Evolutionary conservation across 2,888 invertebrate genomes (phyloP).

Genomic region (Crematogaster levior): DNA sequence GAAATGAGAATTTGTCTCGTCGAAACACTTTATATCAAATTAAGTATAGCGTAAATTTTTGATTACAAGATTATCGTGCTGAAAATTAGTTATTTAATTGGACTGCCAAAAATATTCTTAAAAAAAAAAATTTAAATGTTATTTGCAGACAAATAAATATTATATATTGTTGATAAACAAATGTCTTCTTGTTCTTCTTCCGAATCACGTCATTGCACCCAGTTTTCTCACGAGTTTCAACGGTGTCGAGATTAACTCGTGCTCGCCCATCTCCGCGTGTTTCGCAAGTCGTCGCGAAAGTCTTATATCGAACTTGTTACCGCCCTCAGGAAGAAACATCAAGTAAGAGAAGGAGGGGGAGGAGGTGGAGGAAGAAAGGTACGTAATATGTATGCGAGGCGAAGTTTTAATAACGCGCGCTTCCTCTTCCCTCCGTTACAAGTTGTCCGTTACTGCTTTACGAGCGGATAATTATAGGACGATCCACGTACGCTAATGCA

Average conservation of each 20-base stretch:
- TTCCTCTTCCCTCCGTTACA: constrained; percentile 66
- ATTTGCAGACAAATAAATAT: background rate
- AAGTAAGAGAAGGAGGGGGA: constrained; percentile 16
- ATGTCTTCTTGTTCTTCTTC: background rate
- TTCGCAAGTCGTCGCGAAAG: constrained; percentile 47
- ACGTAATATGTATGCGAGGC: constrained; percentile 48
- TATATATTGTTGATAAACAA: background rate
- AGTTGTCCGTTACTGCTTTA: constrained; percentile 68
- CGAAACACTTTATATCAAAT: background rate
- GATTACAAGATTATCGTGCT: background rate
- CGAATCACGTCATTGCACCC: background rate
- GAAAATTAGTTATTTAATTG: background rate
- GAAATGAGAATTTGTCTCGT: background rate
- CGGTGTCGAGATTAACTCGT: constrained; percentile 19
- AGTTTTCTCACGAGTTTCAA: constrained; percentile 31
- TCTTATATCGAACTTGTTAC: constrained; percentile 34
- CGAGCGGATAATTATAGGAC: constrained; percentile 75
- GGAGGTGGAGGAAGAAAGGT: constrained; percentile 19
- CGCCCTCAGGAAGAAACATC: constrained; percentile 31
- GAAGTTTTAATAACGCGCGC: constrained; percentile 72
- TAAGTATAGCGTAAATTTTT: background rate
- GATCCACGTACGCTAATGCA: constrained; percentile 52
- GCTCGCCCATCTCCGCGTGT: constrained; percentile 19
- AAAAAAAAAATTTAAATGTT: background rate
- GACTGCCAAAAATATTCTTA: background rate